A percentile compares a stretch with the other conserved stretches of the same genome.
Evolutionary conservation across 1,140 invertebrate species (phyloP).

Genomic region (Apocrypta bakeri): DNA sequence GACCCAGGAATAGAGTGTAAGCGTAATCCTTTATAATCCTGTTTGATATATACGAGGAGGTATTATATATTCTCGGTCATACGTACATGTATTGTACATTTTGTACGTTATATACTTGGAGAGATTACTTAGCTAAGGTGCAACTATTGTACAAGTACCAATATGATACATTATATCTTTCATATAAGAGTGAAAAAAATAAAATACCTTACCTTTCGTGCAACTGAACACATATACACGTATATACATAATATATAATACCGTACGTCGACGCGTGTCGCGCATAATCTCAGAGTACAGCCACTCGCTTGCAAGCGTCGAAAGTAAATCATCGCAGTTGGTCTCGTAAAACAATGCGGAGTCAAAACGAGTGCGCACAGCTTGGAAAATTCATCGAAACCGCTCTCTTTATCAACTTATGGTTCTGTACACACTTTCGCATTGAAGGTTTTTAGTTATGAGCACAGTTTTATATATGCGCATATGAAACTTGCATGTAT

Average conservation of each 20-base stretch:
- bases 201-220: background rate
- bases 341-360: background rate
- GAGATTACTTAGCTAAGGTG: no score
- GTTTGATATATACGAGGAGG: no score
- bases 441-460: background rate
- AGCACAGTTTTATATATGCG: no score
- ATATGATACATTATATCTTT: no score
- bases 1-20: background rate
- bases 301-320: no score
- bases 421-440: no score
- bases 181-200: no score
- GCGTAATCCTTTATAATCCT: background rate
- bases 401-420: no score
- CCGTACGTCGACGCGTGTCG: background rate
- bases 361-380: background rate
- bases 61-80: background rate
- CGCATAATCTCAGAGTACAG: background rate
- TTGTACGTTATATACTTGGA: background rate
- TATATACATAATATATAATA: background rate
- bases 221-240: no score
- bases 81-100: background rate
- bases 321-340: background rate
- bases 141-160: no score
- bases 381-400: background rate
- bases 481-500: background rate